Evolutionary conservation across 23 tunicate species (phyloP).

Genomic region (Clavelina lepadiformis): DNA sequence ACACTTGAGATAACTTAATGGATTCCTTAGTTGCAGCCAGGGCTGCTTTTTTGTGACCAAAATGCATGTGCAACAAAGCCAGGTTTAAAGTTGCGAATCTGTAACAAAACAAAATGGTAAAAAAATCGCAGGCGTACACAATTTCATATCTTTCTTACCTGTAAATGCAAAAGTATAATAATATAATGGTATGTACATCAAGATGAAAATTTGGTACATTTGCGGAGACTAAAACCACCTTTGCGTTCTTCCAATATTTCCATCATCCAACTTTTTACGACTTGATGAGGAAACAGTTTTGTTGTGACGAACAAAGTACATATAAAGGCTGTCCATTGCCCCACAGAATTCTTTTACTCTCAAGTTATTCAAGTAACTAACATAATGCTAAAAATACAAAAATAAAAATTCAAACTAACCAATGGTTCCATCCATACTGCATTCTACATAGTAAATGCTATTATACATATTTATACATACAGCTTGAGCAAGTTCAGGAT

Average conservation of each 20-base stretch:
- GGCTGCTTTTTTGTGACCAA: slow-evolving; percentile 86
- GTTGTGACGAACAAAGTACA: slow-evolving; percentile 59
- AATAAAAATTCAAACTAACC: background rate
- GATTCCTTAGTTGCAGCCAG: slow-evolving; percentile 69
- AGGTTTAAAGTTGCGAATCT: slow-evolving; percentile 82
- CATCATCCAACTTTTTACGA: background rate
- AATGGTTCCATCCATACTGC: background rate
- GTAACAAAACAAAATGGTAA: background rate
- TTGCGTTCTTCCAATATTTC: slow-evolving; percentile 11
- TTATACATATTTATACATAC: slow-evolving; percentile 24
- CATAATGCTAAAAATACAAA: slow-evolving; percentile 53
- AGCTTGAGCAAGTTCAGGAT: slow-evolving; percentile 77
- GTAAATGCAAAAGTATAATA: too few relatives aligned
- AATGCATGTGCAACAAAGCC: slow-evolving; percentile 61
- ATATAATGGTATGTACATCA: too few relatives aligned
- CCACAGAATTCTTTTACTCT: slow-evolving; percentile 75
- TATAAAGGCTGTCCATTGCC: slow-evolving; percentile 72
- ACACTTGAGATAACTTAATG: slow-evolving; percentile 51
- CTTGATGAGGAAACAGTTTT: background rate
- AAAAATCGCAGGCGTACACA: too few relatives aligned
- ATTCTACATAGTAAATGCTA: background rate
- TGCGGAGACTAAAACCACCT: slow-evolving; percentile 17
- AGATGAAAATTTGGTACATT: too few relatives aligned
- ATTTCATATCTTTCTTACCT: too few relatives aligned
- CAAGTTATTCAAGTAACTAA: slow-evolving; percentile 75